phyloP scores from a whole-genome alignment of 2,797 vertebrate species.

The Betta splendens region DNA sequence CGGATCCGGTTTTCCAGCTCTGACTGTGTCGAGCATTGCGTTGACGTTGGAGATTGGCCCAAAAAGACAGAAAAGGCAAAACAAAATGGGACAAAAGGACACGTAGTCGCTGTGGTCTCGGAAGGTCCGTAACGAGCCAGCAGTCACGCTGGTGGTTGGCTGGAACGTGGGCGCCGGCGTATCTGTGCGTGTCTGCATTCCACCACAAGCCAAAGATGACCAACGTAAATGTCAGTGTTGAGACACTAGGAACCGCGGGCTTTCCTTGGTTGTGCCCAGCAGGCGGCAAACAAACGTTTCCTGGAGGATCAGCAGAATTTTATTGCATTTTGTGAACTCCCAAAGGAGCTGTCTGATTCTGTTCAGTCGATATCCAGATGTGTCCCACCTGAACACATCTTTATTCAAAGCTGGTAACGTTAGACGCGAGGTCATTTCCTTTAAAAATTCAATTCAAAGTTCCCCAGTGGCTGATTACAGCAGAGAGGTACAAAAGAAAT shows the following conservation, averaged over 20 bases:
- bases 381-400: no score
- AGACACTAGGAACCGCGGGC: conserved; percentile 59
- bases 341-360: conserved; percentile 22
- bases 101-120: conserved; percentile 42
- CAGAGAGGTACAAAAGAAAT: not conserved
- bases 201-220: conserved; percentile 50
- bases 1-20: not conserved
- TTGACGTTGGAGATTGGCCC: not conserved
- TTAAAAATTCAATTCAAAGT: not conserved
- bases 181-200: conserved; percentile 23
- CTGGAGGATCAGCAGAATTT: conserved; percentile 21
- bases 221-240: conserved; percentile 38
- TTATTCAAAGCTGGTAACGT: not conserved
- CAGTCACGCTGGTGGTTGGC: conserved; percentile 53
- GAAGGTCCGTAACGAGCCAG: conserved; percentile 38
- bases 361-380: conserved; percentile 8
- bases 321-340: conserved; percentile 34
- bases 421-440: not conserved
- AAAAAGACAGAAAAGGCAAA: not conserved
- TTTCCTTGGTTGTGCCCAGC: conserved; percentile 67
- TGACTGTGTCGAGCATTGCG: not conserved
- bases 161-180: conserved; percentile 31
- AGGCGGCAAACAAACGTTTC: conserved; percentile 58
- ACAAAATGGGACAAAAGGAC: not conserved
- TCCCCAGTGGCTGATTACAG: not conserved